Conservation (phyloP, 2,888 invertebrate species). For the Syrista parreyssii region DNA sequence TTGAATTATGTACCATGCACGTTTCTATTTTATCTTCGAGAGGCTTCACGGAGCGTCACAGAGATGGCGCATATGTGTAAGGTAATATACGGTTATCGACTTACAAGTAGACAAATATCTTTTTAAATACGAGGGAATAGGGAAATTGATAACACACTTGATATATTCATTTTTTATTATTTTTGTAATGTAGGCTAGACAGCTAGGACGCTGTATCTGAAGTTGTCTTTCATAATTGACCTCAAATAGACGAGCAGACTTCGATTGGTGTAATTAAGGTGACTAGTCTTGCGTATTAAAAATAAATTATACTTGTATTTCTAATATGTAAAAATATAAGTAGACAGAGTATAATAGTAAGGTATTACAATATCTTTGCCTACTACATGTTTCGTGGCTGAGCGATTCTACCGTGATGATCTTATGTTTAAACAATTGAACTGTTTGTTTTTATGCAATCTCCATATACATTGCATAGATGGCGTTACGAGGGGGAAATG, state of each 20-base stretch:
- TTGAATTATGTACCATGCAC: not conserved
- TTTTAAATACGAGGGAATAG: not conserved
- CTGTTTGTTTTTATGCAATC: not conserved
- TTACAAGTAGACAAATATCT: not conserved
- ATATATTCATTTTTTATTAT: not conserved
- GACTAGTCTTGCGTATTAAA: not conserved
- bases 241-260: not conserved
- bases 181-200: not conserved
- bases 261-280: not conserved
- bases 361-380: not conserved
- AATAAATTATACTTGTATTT: not conserved
- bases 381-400: not conserved
- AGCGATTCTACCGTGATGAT: not conserved
- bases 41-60: not conserved
- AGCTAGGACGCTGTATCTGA: not conserved
- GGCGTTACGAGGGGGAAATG: not conserved
- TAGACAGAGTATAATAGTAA: too few species aligned
- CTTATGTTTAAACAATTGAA: not conserved
- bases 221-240: not conserved
- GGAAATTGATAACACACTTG: not conserved
- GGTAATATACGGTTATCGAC: not conserved
- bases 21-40: not conserved
- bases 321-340: not conserved
- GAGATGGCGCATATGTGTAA: not conserved
- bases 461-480: not conserved